These are phyloP conservation scores for Myrmecophaga tridactyla DNA, from an alignment of 2,113 vertebrate genomes.

Conservation along the genomic window DNA sequence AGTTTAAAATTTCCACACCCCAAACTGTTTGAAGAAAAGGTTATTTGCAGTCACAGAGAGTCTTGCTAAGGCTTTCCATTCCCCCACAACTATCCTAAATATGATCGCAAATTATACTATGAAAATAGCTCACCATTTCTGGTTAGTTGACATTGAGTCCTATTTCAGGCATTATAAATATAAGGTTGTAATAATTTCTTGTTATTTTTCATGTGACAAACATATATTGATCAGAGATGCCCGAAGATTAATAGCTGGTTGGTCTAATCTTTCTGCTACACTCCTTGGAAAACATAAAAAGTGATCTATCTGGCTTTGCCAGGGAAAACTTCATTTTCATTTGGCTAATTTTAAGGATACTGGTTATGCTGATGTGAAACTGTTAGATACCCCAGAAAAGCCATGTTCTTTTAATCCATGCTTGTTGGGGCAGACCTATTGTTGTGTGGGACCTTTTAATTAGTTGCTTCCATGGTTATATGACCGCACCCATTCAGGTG, in stretches of 20 bases:
- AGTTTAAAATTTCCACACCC: background rate
- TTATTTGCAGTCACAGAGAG: background rate
- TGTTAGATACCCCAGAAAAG: too few species aligned
- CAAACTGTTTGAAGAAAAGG: background rate
- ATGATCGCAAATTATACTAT: background rate
- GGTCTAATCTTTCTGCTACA: background rate
- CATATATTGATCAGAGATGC: background rate
- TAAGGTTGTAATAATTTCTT: background rate
- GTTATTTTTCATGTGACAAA: background rate
- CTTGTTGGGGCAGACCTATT: too few species aligned
- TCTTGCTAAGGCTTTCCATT: background rate
- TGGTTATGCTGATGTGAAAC: too few species aligned
- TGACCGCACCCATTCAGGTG: too few species aligned
- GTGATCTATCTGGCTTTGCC: background rate
- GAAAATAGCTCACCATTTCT: background rate
- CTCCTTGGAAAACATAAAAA: background rate
- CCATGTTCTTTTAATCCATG: too few species aligned
- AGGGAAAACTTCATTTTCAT: background rate
- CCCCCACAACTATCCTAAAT: background rate
- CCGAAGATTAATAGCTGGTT: background rate
- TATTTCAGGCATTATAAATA: conserved; percentile 17
- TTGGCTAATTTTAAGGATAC: background rate
- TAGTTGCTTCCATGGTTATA: too few species aligned
- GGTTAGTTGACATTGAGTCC: background rate
- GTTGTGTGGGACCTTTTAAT: too few species aligned